Evolutionary conservation across 2,113 vertebrate species (phyloP).

Genomic region (Ahaetulla prasina): DNA sequence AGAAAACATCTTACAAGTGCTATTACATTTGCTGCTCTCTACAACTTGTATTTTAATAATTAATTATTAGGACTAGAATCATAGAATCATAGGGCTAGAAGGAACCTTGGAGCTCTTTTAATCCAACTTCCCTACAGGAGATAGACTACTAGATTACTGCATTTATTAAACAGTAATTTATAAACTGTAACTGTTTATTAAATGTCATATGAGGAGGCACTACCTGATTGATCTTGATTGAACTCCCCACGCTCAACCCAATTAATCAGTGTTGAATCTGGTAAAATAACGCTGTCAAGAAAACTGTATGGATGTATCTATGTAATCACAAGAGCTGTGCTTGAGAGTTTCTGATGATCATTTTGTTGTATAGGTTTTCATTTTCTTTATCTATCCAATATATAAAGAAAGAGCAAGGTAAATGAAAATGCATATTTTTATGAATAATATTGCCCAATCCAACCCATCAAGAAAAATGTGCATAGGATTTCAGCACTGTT

Average conservation of each 20-base stretch:
- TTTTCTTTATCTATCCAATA: neutral
- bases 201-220: neutral
- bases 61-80: conserved; percentile 15
- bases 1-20: conserved; percentile 32
- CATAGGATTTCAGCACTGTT: neutral
- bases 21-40: conserved; percentile 41
- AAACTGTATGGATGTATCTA: neutral
- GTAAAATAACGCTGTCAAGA: neutral
- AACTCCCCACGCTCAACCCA: neutral
- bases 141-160: conserved; percentile 48
- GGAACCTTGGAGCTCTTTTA: neutral
- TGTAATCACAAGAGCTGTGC: neutral
- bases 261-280: neutral
- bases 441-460: neutral
- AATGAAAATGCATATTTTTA: conserved; percentile 23
- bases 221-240: neutral
- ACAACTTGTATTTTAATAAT: neutral
- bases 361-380: neutral
- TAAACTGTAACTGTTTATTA: conserved; percentile 30
- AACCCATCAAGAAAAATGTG: neutral
- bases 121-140: neutral
- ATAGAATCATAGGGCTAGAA: too few relatives aligned
- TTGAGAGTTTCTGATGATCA: neutral
- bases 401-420: conserved; percentile 22
- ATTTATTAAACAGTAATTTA: conserved; percentile 30